Base-by-base conservation (phyloP, 1,140 invertebrate genomes). In the Sycobia sp. region DNA sequence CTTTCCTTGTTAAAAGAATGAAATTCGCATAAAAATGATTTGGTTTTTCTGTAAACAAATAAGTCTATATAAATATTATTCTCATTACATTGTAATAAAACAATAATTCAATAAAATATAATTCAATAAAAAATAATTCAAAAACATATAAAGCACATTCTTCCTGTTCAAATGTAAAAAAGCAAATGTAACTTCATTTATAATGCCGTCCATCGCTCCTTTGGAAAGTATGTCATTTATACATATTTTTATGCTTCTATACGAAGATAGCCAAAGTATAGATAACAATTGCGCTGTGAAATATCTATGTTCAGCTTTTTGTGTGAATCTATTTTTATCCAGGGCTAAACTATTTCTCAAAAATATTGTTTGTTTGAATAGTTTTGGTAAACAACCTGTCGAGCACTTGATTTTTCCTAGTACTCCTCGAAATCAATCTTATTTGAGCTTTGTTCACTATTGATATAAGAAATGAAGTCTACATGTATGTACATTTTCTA, bases 11-110 rank as follows among this genome's bases (percentile, higher is more conserved):
- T 55, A 73, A 54, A 22, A 69, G 47, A 68, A 73, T 70, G 47
- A 68, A 58, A 56, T 63, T 68, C n/a, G 20, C 34, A 65, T 69
- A 68, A 68, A 66, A 69, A 55, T 71, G 64, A 53, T 69, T 58
- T 22, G 59, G 32, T 55, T 47, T 50, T 61, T 70, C 68, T 67
- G 32, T 18, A 14, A n/a, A 27, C 14, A 34, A 7, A 11, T 11
- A 34, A 34, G 32, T 1, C n/a, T 29, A 16, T 32, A 29, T 29
- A 50, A 27, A 29, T 7, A 34, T 34, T 34, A 34, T 34, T 5
- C 11, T 34, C 32, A 7, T 34, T 34, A 34, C 32, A 50, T 4
- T n/a, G 8, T 9, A 50, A 29, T 50, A 3, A 16, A 50, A n/a
- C 18, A 29, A 27, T 3, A 10, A 29, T 29, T 50, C 29, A 29